Conservation (phyloP, 2,113 vertebrate species). For the Gopherus evgoodei region DNA sequence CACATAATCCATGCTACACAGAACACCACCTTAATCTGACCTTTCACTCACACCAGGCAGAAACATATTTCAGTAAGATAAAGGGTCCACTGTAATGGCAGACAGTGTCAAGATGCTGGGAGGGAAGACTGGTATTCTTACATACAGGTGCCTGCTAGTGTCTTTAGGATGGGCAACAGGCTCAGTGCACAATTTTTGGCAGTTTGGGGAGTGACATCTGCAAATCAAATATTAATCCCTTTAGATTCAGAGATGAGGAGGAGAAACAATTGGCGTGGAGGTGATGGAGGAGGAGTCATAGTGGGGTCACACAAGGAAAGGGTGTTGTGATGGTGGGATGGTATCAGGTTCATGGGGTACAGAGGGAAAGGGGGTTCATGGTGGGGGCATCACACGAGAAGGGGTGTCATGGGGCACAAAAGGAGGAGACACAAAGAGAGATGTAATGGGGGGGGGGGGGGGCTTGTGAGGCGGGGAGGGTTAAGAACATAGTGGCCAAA, state of each 20-base stretch:
- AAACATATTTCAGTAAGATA: background rate
- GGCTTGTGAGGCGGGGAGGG: background rate
- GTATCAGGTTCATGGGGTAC: background rate
- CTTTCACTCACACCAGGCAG: background rate
- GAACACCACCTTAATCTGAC: background rate
- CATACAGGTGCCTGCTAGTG: background rate
- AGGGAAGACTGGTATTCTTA: background rate
- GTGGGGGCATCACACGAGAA: too few relatives aligned
- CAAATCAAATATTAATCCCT: background rate
- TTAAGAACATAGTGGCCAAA: background rate
- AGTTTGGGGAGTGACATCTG: background rate
- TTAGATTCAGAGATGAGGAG: background rate
- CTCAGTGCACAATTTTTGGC: background rate
- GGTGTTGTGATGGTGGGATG: too few relatives aligned
- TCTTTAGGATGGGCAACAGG: background rate
- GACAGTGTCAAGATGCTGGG: background rate
- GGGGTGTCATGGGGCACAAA: background rate
- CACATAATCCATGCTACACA: background rate
- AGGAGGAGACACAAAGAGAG: too few relatives aligned
- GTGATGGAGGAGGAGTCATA: background rate
- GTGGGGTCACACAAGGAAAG: background rate
- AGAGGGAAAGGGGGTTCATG: background rate
- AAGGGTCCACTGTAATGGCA: background rate
- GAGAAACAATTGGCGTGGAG: background rate
- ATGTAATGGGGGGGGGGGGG: too few relatives aligned